phyloP scores from a whole-genome alignment of 2,797 vertebrate genomes.

The Pyrocephalus nanus region DNA sequence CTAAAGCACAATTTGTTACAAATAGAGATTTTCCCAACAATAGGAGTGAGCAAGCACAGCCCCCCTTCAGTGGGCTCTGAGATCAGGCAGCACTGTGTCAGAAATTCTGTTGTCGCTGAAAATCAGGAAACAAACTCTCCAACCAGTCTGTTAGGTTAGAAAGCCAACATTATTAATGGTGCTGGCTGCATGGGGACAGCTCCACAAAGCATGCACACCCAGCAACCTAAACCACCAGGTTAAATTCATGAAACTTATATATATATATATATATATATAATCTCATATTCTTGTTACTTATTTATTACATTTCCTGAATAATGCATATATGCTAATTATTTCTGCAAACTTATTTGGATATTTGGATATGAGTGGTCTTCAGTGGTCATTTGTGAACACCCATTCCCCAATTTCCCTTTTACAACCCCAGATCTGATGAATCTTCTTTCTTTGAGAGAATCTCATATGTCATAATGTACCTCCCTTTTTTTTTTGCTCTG shows the following conservation, averaged over 20 bases:
- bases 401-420: background rate
- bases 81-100: no score
- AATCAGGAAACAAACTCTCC: no score
- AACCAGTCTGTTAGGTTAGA: no score
- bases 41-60: background rate
- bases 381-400: background rate
- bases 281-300: background rate
- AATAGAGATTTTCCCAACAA: no score
- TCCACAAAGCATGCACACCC: no score
- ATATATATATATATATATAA: no score
- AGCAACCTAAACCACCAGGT: background rate
- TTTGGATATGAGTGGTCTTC: background rate
- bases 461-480: background rate
- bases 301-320: background rate
- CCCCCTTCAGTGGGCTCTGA: fast-evolving
- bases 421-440: background rate
- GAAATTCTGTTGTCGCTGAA: background rate
- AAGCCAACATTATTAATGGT: no score
- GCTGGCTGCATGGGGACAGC: no score
- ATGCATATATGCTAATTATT: background rate
- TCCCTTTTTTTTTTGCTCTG: background rate
- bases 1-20: no score
- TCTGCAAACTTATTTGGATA: no score
- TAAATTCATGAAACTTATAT: background rate
- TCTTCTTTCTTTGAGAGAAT: background rate